phyloP scores from a whole-genome alignment of 2,888 invertebrate genomes.

The Xanthia togata region DNA sequence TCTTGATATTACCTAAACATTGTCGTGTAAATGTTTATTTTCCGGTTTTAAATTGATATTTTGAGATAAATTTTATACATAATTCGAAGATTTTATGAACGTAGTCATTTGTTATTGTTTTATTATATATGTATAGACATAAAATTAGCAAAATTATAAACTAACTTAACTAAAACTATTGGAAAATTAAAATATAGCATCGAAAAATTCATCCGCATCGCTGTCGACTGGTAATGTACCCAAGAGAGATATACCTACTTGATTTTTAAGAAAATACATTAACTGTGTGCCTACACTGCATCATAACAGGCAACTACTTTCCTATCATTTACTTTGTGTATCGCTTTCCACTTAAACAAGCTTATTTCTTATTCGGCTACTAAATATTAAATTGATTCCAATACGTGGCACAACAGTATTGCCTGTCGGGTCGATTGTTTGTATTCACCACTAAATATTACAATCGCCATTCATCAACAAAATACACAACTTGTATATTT shows the following conservation, averaged over 20 bases:
- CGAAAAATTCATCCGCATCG: too few relatives aligned
- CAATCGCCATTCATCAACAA: conserved; percentile 40
- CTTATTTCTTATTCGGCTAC: background rate
- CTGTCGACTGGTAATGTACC: too few relatives aligned
- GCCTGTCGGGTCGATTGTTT: background rate
- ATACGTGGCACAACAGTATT: background rate
- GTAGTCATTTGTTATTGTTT: too few relatives aligned
- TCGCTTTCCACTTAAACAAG: background rate
- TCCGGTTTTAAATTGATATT: conserved; percentile 20
- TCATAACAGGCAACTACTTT: background rate
- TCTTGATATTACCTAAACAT: conserved; percentile 43
- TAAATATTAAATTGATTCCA: conserved; percentile 3
- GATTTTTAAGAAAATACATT: conserved; percentile 2
- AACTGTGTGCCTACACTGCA: too few relatives aligned
- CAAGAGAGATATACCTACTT: too few relatives aligned
- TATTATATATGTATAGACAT: too few relatives aligned
- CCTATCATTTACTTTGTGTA: too few relatives aligned
- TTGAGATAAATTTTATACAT: conserved; percentile 9
- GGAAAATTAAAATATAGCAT: too few relatives aligned
- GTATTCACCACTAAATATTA: conserved; percentile 24
- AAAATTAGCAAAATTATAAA: too few relatives aligned
- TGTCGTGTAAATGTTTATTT: conserved; percentile 44
- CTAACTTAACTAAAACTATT: too few relatives aligned
- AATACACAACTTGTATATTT: conserved; percentile 53
- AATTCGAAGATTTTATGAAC: too few relatives aligned